phyloP scores from a whole-genome alignment of 2,113 vertebrate genomes.

The Lagopus leucura region DNA sequence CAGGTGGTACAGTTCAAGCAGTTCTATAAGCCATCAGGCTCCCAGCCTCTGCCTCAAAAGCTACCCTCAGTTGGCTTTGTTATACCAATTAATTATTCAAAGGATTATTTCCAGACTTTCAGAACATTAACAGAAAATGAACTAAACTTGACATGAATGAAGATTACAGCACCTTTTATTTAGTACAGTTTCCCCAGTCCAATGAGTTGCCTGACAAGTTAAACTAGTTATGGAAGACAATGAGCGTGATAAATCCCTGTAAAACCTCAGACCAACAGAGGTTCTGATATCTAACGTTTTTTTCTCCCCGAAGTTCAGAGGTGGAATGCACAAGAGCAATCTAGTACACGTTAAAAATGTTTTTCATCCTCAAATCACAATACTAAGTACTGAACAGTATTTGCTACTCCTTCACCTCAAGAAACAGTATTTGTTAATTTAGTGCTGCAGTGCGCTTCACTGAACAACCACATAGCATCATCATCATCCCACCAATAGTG shows the following conservation, averaged over 20 bases:
- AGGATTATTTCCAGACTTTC: not conserved
- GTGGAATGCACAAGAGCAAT: slow-evolving; percentile 40
- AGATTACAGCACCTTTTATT: slow-evolving; percentile 75
- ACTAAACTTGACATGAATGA: slow-evolving; percentile 57
- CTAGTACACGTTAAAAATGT: slow-evolving; percentile 24
- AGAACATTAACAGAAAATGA: slow-evolving; percentile 13
- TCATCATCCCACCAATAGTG: not conserved
- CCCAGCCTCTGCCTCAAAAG: not conserved
- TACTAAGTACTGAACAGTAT: not conserved
- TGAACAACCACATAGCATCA: not conserved
- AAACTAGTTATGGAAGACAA: slow-evolving; percentile 63
- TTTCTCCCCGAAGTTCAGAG: not conserved
- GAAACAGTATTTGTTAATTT: not conserved
- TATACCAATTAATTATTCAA: not conserved
- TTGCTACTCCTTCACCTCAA: not conserved
- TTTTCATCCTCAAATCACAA: slow-evolving; percentile 13
- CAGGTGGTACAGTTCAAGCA: not conserved
- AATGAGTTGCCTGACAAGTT: slow-evolving; percentile 58
- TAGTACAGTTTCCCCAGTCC: slow-evolving; percentile 50
- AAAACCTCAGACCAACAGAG: slow-evolving; percentile 38
- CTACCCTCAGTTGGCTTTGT: not conserved
- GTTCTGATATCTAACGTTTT: not conserved
- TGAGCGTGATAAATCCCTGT: slow-evolving; percentile 8
- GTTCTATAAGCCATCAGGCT: not conserved
- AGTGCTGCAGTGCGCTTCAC: not conserved